A percentile compares a stretch with the other conserved stretches of the same genome.
These are phyloP conservation scores for Prorops nasuta DNA, from an alignment of 1,140 invertebrate species.

Conservation along the genomic window DNA sequence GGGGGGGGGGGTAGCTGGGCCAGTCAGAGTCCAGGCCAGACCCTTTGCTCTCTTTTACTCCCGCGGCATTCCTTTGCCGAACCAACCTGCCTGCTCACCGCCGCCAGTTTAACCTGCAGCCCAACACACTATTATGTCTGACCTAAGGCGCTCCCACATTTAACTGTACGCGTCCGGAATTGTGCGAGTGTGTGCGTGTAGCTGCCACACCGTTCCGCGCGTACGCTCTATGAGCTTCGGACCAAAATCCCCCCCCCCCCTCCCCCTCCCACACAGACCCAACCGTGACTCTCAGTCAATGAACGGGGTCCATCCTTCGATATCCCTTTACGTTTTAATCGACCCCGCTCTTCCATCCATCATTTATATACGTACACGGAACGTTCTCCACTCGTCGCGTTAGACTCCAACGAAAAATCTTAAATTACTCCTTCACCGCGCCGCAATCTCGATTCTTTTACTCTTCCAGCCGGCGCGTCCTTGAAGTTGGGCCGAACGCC, in stretches of 20 bases:
- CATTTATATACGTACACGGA: too few species aligned
- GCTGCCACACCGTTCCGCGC: not conserved
- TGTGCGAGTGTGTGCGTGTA: too few species aligned
- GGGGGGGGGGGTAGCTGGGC: not conserved
- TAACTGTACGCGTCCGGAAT: slow-evolving; percentile 47
- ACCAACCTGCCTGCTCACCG: slow-evolving; percentile 39
- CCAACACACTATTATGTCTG: slow-evolving; percentile 51
- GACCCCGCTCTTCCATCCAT: too few species aligned
- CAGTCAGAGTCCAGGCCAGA: not conserved
- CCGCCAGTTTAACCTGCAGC: slow-evolving; percentile 49
- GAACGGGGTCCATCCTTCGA: slow-evolving; percentile 5
- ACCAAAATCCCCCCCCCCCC: not conserved
- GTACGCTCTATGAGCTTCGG: not conserved
- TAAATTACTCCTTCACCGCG: too few species aligned
- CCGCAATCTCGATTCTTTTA: too few species aligned
- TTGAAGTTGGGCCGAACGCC: too few species aligned
- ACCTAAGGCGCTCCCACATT: slow-evolving; percentile 51
- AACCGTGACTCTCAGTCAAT: slow-evolving; percentile 23
- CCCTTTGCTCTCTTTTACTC: slow-evolving; percentile 29
- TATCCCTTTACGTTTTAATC: not conserved
- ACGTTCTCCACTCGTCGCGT: too few species aligned
- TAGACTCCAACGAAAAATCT: too few species aligned
- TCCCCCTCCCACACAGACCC: too few species aligned
- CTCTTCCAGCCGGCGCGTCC: too few species aligned
- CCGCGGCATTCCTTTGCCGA: slow-evolving; percentile 43